Evolutionary conservation across 2,797 vertebrate species (phyloP).

Genomic region (Pyrocephalus nanus): DNA sequence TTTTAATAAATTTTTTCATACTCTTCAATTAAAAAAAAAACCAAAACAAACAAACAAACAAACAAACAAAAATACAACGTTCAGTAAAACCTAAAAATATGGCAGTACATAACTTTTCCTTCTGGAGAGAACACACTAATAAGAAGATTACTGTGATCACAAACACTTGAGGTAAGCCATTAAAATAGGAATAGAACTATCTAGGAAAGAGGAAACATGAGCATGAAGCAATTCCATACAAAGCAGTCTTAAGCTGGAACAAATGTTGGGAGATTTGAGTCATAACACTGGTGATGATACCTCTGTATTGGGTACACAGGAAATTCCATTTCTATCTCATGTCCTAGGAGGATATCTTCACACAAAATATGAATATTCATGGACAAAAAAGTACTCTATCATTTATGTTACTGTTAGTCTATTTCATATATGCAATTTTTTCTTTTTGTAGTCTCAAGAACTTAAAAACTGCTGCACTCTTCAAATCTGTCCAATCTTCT

Average conservation of each 20-base stretch:
- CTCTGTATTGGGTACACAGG: neutral
- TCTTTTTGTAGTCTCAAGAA: neutral
- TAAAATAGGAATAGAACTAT: neutral
- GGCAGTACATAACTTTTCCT: neutral
- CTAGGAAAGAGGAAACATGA: neutral
- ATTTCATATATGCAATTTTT: neutral
- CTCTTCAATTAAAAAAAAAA: neutral
- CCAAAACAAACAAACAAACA: neutral
- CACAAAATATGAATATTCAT: neutral
- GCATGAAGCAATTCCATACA: neutral
- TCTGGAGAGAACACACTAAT: neutral
- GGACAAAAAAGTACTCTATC: neutral
- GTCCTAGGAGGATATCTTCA: neutral
- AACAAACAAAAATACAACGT: neutral
- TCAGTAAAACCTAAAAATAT: neutral
- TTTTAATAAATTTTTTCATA: neutral
- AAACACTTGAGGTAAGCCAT: neutral
- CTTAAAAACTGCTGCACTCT: neutral
- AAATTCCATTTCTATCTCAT: neutral
- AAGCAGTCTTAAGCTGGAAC: neutral
- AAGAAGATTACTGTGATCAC: neutral
- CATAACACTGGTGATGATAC: neutral
- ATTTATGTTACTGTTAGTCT: neutral
- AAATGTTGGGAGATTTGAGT: neutral
- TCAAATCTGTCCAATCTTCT: neutral